A percentile compares a stretch with the other conserved stretches of the same genome.
Evolutionary conservation across 2,888 invertebrate species (phyloP).

Genomic region (Rosalia funebris): DNA sequence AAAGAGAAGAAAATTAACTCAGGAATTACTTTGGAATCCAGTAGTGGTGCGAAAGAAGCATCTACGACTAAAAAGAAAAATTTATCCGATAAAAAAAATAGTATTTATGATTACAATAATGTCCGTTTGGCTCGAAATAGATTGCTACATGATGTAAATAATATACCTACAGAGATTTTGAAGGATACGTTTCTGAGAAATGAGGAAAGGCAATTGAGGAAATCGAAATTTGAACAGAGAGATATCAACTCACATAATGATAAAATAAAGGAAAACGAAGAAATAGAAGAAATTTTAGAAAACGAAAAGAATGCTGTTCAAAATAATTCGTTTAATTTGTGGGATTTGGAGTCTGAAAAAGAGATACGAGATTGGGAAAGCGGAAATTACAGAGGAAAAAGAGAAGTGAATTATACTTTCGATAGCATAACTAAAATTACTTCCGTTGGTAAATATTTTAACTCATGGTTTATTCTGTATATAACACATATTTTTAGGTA

Average conservation of each 20-base stretch:
- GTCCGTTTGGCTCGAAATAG: slow-evolving; percentile 58
- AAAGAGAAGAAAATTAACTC: slow-evolving; percentile 45
- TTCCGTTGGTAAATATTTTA: slow-evolving; percentile 57
- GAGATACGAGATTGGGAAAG: slow-evolving; percentile 65
- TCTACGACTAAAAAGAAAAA: slow-evolving; percentile 54
- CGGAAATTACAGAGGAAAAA: slow-evolving; percentile 56
- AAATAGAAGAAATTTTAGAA: slow-evolving; percentile 55
- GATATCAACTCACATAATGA: slow-evolving; percentile 59
- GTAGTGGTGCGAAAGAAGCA: background rate
- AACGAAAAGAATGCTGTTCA: slow-evolving; percentile 49
- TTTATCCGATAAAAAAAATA: slow-evolving; percentile 51
- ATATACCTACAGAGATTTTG: slow-evolving; percentile 61
- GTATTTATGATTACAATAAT: slow-evolving; percentile 59
- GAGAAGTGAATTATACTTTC: slow-evolving; percentile 47
- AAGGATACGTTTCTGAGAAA: slow-evolving; percentile 62
- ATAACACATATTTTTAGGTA: slow-evolving; percentile 49
- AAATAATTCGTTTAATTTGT: slow-evolving; percentile 61
- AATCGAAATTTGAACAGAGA: slow-evolving; percentile 61
- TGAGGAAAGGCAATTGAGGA: slow-evolving; percentile 57
- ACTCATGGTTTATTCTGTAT: background rate
- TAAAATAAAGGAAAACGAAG: slow-evolving; percentile 57
- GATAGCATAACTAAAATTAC: slow-evolving; percentile 56
- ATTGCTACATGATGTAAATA: slow-evolving; percentile 59
- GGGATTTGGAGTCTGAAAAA: slow-evolving; percentile 70
- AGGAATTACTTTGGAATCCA: slow-evolving; percentile 9